Conservation (phyloP, 2,113 vertebrate species). For the Melospiza melodia region DNA sequence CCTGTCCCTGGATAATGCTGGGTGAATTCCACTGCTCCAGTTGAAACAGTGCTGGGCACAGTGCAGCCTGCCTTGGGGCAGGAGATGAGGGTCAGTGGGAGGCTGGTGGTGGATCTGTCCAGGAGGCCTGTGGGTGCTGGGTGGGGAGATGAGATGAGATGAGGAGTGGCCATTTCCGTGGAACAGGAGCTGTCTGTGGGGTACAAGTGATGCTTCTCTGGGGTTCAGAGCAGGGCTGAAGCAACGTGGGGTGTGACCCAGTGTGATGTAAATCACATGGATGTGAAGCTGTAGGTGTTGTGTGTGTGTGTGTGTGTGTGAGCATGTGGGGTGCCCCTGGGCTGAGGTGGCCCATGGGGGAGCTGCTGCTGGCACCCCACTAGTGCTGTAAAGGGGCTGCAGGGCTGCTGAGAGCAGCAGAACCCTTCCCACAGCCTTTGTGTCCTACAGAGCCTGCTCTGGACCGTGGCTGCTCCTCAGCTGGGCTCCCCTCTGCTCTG, state of each 20-base stretch:
- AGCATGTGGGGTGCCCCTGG: neutral
- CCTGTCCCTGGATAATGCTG: neutral
- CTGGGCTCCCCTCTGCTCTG: neutral
- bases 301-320: neutral
- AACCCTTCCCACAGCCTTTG: neutral
- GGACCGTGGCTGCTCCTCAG: neutral
- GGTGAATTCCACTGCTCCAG: neutral
- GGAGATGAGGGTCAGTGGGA: neutral
- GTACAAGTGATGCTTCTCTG: neutral
- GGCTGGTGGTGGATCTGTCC: neutral
- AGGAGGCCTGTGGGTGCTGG: neutral
- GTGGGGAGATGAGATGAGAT: neutral
- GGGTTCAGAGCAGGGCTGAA: neutral
- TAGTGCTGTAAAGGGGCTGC: neutral
- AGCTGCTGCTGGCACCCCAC: neutral
- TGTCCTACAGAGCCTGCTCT: neutral
- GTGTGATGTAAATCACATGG: rapidly evolving
- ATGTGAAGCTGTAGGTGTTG: neutral
- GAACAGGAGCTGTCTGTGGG: neutral
- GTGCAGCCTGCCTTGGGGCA: neutral
- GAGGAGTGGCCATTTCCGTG: neutral
- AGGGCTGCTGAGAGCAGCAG: neutral
- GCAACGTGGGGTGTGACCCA: neutral
- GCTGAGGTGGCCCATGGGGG: neutral
- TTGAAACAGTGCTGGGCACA: neutral